Evolutionary conservation across 2,888 invertebrate species (phyloP).

Genomic region (Amiota mariae): DNA sequence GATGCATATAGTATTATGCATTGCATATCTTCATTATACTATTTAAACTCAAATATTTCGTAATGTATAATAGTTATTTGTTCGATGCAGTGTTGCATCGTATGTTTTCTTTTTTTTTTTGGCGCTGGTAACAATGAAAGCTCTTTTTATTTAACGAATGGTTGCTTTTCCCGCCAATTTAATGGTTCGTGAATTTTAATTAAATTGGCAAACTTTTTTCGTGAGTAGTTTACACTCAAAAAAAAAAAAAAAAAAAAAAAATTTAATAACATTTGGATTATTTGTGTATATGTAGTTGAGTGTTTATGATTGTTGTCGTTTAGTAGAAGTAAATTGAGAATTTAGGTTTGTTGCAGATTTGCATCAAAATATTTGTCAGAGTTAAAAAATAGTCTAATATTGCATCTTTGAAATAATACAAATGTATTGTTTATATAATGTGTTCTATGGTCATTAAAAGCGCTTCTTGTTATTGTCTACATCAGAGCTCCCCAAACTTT

Average conservation of each 20-base stretch:
- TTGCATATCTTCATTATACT: too few species aligned
- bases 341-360: neutral
- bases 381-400: conserved; percentile 35
- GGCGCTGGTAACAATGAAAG: too few species aligned
- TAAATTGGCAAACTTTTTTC: neutral
- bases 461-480: conserved; percentile 29
- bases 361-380: neutral
- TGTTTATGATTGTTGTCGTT: neutral
- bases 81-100: too few species aligned
- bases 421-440: conserved; percentile 48
- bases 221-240: neutral
- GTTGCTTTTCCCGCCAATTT: neutral
- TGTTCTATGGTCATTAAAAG: too few species aligned
- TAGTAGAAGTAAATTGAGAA: neutral
- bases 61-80: too few species aligned
- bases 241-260: neutral
- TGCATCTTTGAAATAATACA: conserved; percentile 31
- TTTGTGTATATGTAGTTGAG: neutral
- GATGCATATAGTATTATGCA: too few species aligned
- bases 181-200: neutral
- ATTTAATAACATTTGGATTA: neutral
- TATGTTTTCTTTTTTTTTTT: too few species aligned
- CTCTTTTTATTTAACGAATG: too few species aligned
- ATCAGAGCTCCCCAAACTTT: too few species aligned
- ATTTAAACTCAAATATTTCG: too few species aligned